Base-by-base conservation (phyloP, 2,797 vertebrate genomes). In the Coendou prehensilis region DNA sequence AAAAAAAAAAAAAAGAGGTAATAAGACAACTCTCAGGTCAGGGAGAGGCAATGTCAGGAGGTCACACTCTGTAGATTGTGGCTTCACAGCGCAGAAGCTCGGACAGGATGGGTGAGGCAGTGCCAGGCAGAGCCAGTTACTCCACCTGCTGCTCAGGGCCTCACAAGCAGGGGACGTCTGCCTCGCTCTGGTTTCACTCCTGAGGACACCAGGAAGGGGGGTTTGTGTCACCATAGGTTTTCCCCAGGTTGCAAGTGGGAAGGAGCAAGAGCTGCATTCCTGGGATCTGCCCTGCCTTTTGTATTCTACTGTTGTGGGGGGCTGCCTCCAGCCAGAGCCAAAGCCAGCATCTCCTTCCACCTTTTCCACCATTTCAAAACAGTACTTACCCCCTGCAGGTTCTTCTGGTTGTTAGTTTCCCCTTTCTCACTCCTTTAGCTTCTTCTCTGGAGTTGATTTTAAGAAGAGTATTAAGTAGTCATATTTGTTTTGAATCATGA, bases 51-150 rank as follows among this genome's bases (percentile, higher is more conserved):
- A 63, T 9, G 5, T 54, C 45, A 26, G 8, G 41, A 56, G 45
- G n/a, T n/a, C 37, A 52, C 11, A 1, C 41, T 85, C 15, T 9
- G 73, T 33, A 14, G n/a, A 33, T 0, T 26, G 73, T 3, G 6
- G 30, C 30, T 73, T 73, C 75, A 22, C 33, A 59, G 75, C 9
- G 61, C 30, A n/a, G n/a, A 59, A 63, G 47, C 41, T 56, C 64
- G 37, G 81, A 56, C 2, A 7, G 61, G 30, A 17, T 2, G 2
- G 20, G 20, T n/a, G 67, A 71, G 37, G 57, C 18, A 28, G 41
- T 17, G 2, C 37, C 9, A 3, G 8, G 5, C n/a, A 10, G 6
- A 14, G 14, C 0, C 41, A 3, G 41, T 11, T 4, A 3, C 4
- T 23, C 28, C 1, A 0, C n/a, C 4, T 10, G 45, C 76, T 28